Conservation (phyloP, 1,140 invertebrate genomes). For the Telenomus remus region DNA sequence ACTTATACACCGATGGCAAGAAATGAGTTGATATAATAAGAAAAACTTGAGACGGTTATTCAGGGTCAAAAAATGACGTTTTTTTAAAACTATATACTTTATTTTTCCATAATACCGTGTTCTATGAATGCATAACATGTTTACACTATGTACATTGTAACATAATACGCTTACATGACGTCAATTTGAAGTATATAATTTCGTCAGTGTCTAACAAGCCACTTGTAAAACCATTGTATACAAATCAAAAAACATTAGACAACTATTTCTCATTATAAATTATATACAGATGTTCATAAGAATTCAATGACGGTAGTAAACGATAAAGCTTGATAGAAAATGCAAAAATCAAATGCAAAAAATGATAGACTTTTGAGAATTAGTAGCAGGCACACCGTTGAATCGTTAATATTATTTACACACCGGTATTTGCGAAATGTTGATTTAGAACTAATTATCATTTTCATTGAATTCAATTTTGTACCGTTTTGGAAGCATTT, state of each 20-base stretch:
- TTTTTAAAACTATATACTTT: conserved; percentile 67
- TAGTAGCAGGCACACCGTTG: background rate
- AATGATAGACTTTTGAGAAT: background rate
- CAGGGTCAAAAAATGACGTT: background rate
- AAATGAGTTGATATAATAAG: too few species aligned
- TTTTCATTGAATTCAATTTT: too few species aligned
- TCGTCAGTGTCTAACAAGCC: background rate
- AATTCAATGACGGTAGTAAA: background rate
- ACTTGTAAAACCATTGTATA: conserved; percentile 26
- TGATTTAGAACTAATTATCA: background rate
- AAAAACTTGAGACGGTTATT: background rate
- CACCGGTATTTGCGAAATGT: background rate
- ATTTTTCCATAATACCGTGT: conserved; percentile 59
- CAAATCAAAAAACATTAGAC: conserved; percentile 22
- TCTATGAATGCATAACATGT: conserved; percentile 61
- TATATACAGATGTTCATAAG: background rate
- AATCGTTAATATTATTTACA: conserved; percentile 1
- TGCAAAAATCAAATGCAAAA: background rate
- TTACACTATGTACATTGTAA: conserved; percentile 69
- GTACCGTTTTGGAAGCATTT: too few species aligned
- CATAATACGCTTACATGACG: conserved; percentile 56
- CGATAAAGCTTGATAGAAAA: background rate
- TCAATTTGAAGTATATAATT: conserved; percentile 54
- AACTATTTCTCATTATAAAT: conserved; percentile 2
- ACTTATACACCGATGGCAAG: too few species aligned